phyloP scores from a whole-genome alignment of 2,797 vertebrate genomes.

The Gallirallus australis region DNA sequence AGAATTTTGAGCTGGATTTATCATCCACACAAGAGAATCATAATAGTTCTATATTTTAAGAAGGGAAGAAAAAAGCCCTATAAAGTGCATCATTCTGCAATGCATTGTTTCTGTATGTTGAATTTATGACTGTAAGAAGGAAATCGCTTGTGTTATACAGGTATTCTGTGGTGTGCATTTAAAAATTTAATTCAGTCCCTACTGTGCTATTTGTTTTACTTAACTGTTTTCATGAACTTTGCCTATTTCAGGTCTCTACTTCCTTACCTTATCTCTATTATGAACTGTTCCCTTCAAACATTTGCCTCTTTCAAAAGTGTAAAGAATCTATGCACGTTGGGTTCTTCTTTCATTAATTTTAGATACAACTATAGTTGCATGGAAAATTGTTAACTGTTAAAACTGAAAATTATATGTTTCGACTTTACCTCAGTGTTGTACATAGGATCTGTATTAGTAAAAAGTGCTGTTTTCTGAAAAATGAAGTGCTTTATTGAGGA shows the following conservation, averaged over 20 bases:
- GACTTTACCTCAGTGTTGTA: neutral
- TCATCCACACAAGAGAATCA: constrained; percentile 72
- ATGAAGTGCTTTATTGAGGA: neutral
- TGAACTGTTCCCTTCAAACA: neutral
- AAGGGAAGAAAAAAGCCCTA: constrained; percentile 31
- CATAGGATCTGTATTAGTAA: neutral
- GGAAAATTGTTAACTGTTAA: neutral
- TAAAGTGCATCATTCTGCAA: constrained; percentile 64
- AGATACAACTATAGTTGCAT: neutral
- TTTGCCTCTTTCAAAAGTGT: neutral
- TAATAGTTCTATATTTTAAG: constrained; percentile 72
- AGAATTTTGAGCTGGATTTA: constrained; percentile 73
- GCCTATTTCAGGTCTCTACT: constrained; percentile 46
- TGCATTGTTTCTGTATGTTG: constrained; percentile 67
- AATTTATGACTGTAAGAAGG: constrained; percentile 64
- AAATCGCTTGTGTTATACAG: constrained; percentile 61
- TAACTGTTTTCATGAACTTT: constrained; percentile 58
- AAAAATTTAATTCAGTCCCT: constrained; percentile 70
- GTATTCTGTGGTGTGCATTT: constrained; percentile 63
- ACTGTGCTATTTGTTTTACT: constrained; percentile 49
- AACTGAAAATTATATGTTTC: neutral
- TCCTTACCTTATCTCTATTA: constrained; percentile 28
- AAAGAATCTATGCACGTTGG: neutral
- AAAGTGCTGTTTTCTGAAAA: neutral
- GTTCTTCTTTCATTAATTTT: neutral